Evolutionary conservation across 2,888 invertebrate species (phyloP), one percentile per base, ranked within the genome.

Genomic region (Aphrophora alni): DNA sequence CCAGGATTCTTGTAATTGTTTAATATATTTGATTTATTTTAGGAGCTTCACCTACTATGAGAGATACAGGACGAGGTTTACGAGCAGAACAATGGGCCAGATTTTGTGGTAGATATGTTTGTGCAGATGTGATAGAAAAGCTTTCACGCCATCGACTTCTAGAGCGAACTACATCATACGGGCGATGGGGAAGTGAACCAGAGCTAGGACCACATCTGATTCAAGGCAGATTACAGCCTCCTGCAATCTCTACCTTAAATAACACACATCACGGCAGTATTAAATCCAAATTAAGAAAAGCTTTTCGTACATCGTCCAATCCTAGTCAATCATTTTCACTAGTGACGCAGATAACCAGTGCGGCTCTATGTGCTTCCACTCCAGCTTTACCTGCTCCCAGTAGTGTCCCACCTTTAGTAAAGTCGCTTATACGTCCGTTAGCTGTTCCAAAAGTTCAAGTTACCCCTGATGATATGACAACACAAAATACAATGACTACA

Each of bases 71-170:
- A 0, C 89, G 94, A 74, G 92, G 93, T 17, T 88, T 94, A 71
- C 90, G 93, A 81, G 93, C 95, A 0, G 92, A 93, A 85, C 93
- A 94, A 87, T 95, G 94, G 94, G 94, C 94, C 0, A 88, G 92
- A 83, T 93, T 92, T 87, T 94, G 94, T 86, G 93, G 94, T 14
- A 90, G 94, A 71, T 91, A 92, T 86, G 90, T 92, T 51, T 93
- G 93, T 86, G 93, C 93, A 2, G 93, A 94, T 86, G 91, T 93
- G 83, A 94, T 95, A 83, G 92, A 93, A 84, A 92, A 92, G 86
- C 92, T 92, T 86, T 90, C 91, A 5, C 89, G 91, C 80, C 91
- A 91, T 84, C 88, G 90, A 79, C 88, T 92, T 0, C 87, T 92
- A 80, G 91, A 92, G 83, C 88, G 91, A 81, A 89, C 90, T 71